These are phyloP conservation scores for Aricia artaxerxes DNA, from an alignment of 2,888 invertebrate genomes.

Conservation along the genomic window DNA sequence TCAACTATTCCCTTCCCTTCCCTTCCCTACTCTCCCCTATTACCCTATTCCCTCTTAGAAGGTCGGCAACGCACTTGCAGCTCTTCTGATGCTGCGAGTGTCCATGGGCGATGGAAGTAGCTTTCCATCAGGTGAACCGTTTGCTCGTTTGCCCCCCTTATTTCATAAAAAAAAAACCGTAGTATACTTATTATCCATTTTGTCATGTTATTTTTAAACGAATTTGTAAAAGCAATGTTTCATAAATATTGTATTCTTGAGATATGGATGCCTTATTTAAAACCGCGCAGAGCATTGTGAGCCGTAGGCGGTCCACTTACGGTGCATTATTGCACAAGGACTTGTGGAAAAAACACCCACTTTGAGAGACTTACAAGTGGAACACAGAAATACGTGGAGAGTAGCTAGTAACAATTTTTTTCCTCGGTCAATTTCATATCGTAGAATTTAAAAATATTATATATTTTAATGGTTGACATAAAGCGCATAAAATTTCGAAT, in stretches of 20 bases:
- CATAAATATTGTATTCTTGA: slow-evolving; percentile 40
- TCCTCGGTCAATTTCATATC: background rate
- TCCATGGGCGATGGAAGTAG: too few relatives aligned
- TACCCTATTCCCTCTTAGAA: too few relatives aligned
- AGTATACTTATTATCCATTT: background rate
- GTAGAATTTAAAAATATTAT: background rate
- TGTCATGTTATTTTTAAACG: slow-evolving; percentile 15
- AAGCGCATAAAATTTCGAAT: background rate
- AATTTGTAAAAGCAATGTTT: slow-evolving; percentile 31
- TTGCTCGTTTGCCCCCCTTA: too few relatives aligned
- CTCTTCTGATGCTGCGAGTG: too few relatives aligned
- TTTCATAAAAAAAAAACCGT: too few relatives aligned
- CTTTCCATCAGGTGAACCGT: too few relatives aligned
- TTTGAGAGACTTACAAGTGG: slow-evolving; percentile 37
- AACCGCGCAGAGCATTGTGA: slow-evolving; percentile 29
- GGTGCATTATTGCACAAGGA: slow-evolving; percentile 32
- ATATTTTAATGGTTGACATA: background rate
- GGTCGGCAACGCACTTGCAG: too few relatives aligned
- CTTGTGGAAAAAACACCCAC: slow-evolving; percentile 35
- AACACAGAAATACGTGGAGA: slow-evolving; percentile 35
- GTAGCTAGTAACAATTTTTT: background rate
- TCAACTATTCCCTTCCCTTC: too few relatives aligned
- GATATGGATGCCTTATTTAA: slow-evolving; percentile 33
- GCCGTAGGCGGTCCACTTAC: slow-evolving; percentile 31
- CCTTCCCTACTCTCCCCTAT: too few relatives aligned